Evolutionary conservation across 2,113 vertebrate species (phyloP), one percentile per base, ranked within the genome.

Genomic region (Sinocyclocheilus rhinocerous): DNA sequence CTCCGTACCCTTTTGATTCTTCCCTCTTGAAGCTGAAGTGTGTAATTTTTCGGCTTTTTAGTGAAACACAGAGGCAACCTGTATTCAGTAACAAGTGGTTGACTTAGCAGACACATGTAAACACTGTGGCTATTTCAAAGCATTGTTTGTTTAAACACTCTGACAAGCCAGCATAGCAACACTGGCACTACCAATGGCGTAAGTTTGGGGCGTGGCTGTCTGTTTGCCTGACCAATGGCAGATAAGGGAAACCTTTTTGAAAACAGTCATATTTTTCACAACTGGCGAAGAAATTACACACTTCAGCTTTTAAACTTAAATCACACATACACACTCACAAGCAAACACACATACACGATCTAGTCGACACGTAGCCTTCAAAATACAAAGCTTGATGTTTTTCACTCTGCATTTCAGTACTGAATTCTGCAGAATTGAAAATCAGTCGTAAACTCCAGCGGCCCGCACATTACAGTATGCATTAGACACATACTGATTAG

Each of bases 301-400:
- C 76, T 79, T 59, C 52, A 79, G 76, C 76, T 79, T 79, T 57
- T 78, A 20, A 69, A 72, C 70, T 42, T 57, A 24, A 24, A 84
- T 11, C 8, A 55, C 69, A 73, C 82, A 70, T 18, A 79, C 48
- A 70, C 76, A 57, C 76, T 63, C 45, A 18, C 26, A 69, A 24
- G 6, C 76, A 50, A 45, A 77, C n/a, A 50, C 75, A 69, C 42
- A 33, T 20, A 81, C 79, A 67, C 42, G 3, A n/a, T 72, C 48
- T 22, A 50, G 16, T 70, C 22, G 55, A 72, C 48, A 72, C 9
- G 7, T 63, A 82, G 59, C 59, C 2, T 48, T 48, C 3, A 5
- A 48, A 48, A 48, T 3, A 48, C 45, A 3, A 3, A 13, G 48
- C 16, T 45, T 67, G 42, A 10, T 10, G 10, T 13, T 18, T 65